Evolutionary conservation across 2,113 vertebrate species (phyloP).

Genomic region (Hiodon alosoides): DNA sequence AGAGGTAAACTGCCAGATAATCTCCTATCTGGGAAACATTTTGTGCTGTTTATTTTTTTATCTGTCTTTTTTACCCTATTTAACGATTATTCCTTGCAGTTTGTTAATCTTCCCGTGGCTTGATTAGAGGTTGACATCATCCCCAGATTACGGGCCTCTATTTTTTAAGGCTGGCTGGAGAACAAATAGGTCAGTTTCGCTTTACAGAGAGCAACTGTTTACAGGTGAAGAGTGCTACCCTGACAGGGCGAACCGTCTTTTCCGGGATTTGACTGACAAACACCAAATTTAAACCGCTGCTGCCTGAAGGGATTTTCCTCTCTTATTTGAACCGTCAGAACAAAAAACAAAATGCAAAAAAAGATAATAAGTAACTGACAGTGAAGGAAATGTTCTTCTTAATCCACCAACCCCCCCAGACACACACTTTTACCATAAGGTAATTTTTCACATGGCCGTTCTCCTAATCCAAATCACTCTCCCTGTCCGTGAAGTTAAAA

Average conservation of each 20-base stretch:
- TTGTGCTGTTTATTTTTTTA: conserved; percentile 53
- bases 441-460: not conserved
- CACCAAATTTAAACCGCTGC: conserved; percentile 79
- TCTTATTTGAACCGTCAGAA: conserved; percentile 39
- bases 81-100: conserved; percentile 68
- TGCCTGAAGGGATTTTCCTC: conserved; percentile 85
- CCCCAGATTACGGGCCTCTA: conserved; percentile 80
- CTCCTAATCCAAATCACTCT: not conserved
- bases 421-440: not conserved
- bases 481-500: no score
- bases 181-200: conserved; percentile 69
- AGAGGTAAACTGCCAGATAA: conserved; percentile 77
- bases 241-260: conserved; percentile 67
- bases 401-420: not conserved
- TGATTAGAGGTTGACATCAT: conserved; percentile 81
- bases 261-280: conserved; percentile 68
- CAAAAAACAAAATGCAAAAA: conserved; percentile 41
- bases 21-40: conserved; percentile 79
- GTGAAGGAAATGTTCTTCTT: conserved; percentile 58
- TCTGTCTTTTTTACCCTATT: conserved; percentile 5
- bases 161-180: conserved; percentile 68
- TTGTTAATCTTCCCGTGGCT: conserved; percentile 95
- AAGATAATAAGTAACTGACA: conserved; percentile 62
- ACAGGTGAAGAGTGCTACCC: conserved; percentile 75
- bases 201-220: conserved; percentile 65